A percentile compares a stretch with the other conserved stretches of the same genome.
Conservation (phyloP, 2,113 vertebrate genomes). For the Chaenogobius annularis region DNA sequence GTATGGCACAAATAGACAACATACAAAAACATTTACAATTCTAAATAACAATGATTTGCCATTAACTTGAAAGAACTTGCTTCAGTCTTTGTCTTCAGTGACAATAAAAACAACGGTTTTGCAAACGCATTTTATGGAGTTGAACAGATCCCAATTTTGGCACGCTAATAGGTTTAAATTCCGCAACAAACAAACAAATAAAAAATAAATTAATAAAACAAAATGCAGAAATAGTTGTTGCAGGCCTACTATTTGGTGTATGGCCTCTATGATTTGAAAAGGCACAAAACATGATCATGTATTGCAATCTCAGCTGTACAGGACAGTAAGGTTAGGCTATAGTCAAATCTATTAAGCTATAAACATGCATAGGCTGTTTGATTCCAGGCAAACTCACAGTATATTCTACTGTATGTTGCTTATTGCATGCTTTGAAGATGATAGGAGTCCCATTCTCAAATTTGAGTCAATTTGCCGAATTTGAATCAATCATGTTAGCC, state of each 20-base stretch:
- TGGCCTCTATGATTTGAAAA: neutral
- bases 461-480: too few species aligned
- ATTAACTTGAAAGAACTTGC: neutral
- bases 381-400: neutral
- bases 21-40: neutral
- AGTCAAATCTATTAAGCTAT: neutral
- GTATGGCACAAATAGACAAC: neutral
- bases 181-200: neutral
- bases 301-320: neutral
- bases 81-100: neutral
- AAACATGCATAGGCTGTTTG: neutral
- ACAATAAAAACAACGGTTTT: neutral
- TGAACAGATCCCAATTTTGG: neutral
- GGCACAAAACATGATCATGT: conserved; percentile 1
- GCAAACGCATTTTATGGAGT: neutral
- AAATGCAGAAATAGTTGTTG: neutral
- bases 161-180: neutral
- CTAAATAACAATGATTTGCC: neutral
- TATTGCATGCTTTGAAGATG: neutral
- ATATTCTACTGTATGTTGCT: neutral
- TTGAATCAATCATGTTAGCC: too few species aligned
- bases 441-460: neutral
- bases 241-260: neutral
- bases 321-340: neutral
- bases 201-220: neutral